Evolutionary conservation across 2,113 vertebrate species (phyloP).

Genomic region (Mus pahari): DNA sequence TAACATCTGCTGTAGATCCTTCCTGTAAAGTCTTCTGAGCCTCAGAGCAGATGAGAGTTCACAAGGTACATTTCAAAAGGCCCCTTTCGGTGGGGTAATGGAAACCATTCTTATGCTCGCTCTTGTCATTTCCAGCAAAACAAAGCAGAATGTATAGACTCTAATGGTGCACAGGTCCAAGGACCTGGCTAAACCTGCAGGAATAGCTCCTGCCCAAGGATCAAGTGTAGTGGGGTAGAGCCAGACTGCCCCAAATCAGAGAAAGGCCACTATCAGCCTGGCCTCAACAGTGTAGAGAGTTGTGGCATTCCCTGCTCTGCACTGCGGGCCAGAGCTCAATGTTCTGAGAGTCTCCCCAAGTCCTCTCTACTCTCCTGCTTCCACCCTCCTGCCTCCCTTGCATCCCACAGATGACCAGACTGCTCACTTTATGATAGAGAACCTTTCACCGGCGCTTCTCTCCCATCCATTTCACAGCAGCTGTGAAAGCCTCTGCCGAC

Average conservation of each 20-base stretch:
- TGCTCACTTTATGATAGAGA: neutral
- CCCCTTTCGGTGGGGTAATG: neutral
- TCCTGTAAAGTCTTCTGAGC: neutral
- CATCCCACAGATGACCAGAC: neutral
- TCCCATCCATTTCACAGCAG: neutral
- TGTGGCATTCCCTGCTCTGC: accelerated
- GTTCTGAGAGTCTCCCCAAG: neutral
- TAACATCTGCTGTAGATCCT: neutral
- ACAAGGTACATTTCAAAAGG: neutral
- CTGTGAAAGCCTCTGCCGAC: too few species aligned
- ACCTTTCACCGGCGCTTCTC: neutral
- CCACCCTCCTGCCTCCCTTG: neutral
- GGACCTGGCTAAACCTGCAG: neutral
- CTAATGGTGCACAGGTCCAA: neutral
- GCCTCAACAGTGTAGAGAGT: accelerated
- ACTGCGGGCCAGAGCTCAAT: neutral
- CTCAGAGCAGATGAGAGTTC: neutral
- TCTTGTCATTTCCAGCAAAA: neutral
- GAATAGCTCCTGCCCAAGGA: neutral
- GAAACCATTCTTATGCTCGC: neutral
- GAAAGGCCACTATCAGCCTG: neutral
- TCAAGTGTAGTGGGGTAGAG: neutral
- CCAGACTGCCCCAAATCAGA: neutral
- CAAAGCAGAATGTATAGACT: neutral
- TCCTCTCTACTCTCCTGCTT: neutral